Conservation (phyloP, 2,888 invertebrate genomes). For the Rotaria sp. region DNA sequence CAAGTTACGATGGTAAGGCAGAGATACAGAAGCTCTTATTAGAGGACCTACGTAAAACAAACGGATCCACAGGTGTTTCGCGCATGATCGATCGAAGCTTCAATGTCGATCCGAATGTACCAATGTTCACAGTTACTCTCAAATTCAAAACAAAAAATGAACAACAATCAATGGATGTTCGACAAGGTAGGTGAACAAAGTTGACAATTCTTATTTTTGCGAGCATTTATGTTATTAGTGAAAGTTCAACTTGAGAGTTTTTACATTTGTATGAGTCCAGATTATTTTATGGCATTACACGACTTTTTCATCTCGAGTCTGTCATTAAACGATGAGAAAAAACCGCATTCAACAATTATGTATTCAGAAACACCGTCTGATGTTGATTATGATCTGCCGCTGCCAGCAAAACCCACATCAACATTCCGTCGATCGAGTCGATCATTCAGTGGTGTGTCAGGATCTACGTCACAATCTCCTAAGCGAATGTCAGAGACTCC, state of each 20-base stretch:
- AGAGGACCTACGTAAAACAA: background rate
- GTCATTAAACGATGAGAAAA: constrained; percentile 43
- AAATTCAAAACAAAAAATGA: background rate
- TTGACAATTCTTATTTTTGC: too few species aligned
- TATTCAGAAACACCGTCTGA: constrained; percentile 11
- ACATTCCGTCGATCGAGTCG: background rate
- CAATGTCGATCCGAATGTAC: constrained; percentile 59
- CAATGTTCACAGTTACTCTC: constrained; percentile 47
- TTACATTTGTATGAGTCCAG: constrained; percentile 80
- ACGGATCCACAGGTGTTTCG: background rate
- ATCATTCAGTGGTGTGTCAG: too few species aligned
- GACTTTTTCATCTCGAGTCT: constrained; percentile 66
- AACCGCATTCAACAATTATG: background rate
- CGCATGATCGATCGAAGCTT: constrained; percentile 47
- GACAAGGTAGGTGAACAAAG: constrained; percentile 16
- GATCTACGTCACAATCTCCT: too few species aligned
- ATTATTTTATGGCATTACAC: constrained; percentile 76
- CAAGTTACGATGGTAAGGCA: background rate
- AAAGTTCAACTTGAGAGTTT: constrained; percentile 78
- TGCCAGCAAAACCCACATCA: constrained; percentile 2
- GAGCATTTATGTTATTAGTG: too few species aligned
- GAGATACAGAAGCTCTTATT: background rate
- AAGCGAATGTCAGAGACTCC: background rate
- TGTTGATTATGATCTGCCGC: background rate
- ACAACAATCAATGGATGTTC: background rate